A percentile compares a stretch with the other conserved stretches of the same genome.
Evolutionary conservation across 2,888 invertebrate genomes (phyloP).

Genomic region (Philhelius pedissequus): DNA sequence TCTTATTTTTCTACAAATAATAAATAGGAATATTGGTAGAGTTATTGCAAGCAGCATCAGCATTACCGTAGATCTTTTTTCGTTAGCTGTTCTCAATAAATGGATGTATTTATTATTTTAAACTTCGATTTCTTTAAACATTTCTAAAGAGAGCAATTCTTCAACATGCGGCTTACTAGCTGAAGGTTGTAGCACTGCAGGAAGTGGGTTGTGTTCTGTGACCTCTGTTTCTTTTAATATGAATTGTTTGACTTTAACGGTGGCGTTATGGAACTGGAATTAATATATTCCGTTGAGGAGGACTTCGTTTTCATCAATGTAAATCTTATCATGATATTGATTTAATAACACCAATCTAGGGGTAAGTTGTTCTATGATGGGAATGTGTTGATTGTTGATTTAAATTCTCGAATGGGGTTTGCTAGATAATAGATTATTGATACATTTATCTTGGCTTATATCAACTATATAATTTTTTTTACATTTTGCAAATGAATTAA

Average conservation of each 20-base stretch:
- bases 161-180: slow-evolving; percentile 10
- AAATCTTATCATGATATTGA: slow-evolving; percentile 15
- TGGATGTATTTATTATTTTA: slow-evolving; percentile 17
- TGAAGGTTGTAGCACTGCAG: slow-evolving; percentile 10
- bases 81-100: not conserved
- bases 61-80: slow-evolving; percentile 5
- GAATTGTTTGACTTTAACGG: slow-evolving; percentile 13
- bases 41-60: not conserved
- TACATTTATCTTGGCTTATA: no score
- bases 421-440: no score
- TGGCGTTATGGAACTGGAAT: slow-evolving; percentile 32
- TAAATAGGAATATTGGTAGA: not conserved
- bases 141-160: slow-evolving; percentile 23
- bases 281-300: not conserved
- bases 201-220: not conserved
- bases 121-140: slow-evolving; percentile 29
- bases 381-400: slow-evolving; percentile 42
- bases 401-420: slow-evolving; percentile 35
- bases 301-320: no score
- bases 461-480: no score
- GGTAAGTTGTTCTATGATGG: slow-evolving; percentile 24
- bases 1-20: not conserved
- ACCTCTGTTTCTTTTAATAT: slow-evolving; percentile 9
- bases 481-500: no score
- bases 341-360: slow-evolving; percentile 7